Conservation (phyloP, 2,113 vertebrate species). For the Gracilinanus agilis region DNA sequence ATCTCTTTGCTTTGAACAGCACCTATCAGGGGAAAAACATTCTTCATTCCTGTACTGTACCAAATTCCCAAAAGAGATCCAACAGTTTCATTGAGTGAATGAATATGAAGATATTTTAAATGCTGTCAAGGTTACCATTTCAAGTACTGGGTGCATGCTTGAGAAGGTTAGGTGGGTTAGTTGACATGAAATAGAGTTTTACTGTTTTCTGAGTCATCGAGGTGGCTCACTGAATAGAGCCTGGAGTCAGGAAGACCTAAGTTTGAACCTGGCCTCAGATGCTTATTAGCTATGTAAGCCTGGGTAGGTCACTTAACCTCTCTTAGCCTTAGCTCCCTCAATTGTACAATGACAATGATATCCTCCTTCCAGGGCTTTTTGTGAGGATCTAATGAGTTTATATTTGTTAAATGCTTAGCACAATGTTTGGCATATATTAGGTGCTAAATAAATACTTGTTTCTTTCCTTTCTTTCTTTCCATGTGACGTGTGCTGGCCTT, state of each 20-base stretch:
- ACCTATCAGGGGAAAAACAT: constrained; percentile 82
- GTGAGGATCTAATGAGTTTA: background rate
- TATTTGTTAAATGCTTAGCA: background rate
- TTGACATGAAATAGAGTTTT: background rate
- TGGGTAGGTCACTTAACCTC: background rate
- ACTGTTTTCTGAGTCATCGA: background rate
- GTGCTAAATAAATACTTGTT: background rate
- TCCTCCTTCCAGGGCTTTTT: background rate
- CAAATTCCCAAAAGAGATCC: background rate
- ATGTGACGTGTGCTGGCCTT: no score
- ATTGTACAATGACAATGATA: background rate
- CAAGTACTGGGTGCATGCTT: background rate
- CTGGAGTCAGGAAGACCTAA: background rate
- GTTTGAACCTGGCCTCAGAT: background rate
- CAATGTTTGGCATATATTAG: background rate
- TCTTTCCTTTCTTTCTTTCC: background rate
- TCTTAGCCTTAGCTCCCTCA: background rate
- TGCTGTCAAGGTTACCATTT: background rate
- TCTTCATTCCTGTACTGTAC: background rate
- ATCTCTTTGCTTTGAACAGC: constrained; percentile 89
- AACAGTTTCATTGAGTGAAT: background rate
- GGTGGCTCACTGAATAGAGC: background rate
- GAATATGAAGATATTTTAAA: constrained; percentile 4
- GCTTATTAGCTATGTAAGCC: background rate
- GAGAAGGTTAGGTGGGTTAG: background rate